phyloP scores from a whole-genome alignment of 2,113 vertebrate genomes.

The Glaucidium brasilianum region DNA sequence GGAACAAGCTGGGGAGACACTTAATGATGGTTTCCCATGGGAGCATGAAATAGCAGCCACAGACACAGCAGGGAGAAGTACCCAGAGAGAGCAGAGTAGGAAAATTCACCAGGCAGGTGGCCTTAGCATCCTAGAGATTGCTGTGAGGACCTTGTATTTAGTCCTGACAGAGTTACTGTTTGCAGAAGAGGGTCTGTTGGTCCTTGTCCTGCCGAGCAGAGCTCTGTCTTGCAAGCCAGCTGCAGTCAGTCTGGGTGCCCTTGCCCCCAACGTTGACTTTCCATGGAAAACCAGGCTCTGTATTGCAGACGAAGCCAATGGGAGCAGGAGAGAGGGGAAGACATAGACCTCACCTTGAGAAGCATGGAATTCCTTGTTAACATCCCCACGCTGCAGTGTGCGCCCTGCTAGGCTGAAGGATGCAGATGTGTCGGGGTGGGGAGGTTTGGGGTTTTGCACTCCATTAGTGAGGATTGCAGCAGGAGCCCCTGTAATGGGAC shows the following conservation, averaged over 20 bases:
- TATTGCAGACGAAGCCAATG: not conserved
- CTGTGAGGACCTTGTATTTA: not conserved
- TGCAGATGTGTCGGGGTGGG: not conserved
- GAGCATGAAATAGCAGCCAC: not conserved
- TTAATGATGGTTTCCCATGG: not conserved
- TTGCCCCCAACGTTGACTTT: rapidly evolving
- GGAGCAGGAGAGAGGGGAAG: not conserved
- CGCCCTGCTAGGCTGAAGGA: not conserved
- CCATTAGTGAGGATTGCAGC: not conserved
- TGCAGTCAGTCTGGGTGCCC: not conserved
- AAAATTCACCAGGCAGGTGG: not conserved
- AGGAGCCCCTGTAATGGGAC: not conserved
- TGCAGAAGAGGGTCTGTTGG: not conserved
- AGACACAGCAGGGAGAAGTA: not conserved
- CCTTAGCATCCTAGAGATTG: not conserved
- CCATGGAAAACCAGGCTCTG: not conserved
- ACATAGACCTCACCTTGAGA: not conserved
- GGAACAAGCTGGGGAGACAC: not conserved
- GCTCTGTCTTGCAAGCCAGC: not conserved
- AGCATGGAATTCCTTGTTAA: not conserved
- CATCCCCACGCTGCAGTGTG: rapidly evolving
- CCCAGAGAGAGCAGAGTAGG: not conserved
- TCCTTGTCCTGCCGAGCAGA: not conserved
- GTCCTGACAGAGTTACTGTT: not conserved
- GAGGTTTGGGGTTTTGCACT: not conserved